These are phyloP conservation scores for Laterallus jamaicensis DNA, from an alignment of 2,113 vertebrate genomes.

Conservation along the genomic window DNA sequence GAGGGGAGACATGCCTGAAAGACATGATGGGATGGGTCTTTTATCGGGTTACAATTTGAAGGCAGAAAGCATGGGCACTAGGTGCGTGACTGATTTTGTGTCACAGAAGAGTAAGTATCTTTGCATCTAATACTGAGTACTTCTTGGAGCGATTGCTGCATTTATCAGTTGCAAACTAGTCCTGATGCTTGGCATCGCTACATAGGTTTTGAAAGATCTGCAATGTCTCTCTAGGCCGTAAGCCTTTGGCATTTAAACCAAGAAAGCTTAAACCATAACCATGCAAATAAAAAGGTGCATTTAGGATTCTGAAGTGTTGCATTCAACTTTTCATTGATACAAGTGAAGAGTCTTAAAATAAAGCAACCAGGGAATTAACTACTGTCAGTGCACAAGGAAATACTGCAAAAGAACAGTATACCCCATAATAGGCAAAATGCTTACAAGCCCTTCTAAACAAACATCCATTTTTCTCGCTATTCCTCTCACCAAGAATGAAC, in stretches of 20 bases:
- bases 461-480: neutral
- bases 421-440: neutral
- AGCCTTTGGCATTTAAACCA: neutral
- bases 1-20: neutral
- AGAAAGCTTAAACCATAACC: neutral
- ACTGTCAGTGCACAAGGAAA: neutral
- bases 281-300: neutral
- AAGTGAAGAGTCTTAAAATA: neutral
- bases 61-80: neutral
- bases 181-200: neutral
- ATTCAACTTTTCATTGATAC: neutral
- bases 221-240: neutral
- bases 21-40: neutral
- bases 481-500: neutral
- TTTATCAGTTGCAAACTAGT: neutral
- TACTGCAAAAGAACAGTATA: neutral
- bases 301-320: neutral
- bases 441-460: neutral
- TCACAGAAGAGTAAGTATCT: neutral
- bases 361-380: neutral
- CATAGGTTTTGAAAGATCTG: neutral
- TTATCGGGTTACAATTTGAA: neutral
- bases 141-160: neutral
- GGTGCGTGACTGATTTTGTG: neutral
- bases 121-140: neutral